Percentiles rank a stretch among this genome's conserved stretches.
Conservation (phyloP, 2,113 vertebrate genomes). For the Vidua macroura region DNA sequence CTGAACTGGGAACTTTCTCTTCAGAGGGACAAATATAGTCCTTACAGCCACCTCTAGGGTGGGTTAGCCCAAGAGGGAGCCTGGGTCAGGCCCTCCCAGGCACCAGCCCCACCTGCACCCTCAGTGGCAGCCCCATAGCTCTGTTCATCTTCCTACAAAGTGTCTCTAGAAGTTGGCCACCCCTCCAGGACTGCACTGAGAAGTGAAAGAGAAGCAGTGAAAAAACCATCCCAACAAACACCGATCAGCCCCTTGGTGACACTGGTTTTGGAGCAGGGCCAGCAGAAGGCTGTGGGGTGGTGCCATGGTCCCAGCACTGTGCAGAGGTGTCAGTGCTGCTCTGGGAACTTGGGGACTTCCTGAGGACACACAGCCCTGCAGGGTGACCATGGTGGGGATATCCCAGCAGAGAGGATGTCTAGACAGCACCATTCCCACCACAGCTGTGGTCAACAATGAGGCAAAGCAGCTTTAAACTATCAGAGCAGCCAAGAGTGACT, state of each 20-base stretch:
- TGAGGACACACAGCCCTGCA: accelerated
- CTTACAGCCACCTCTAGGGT: background rate
- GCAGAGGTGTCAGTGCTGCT: background rate
- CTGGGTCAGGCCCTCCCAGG: background rate
- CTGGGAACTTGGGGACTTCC: background rate
- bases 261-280: background rate
- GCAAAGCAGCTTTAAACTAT: background rate
- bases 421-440: background rate
- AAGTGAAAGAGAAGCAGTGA: background rate
- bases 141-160: background rate
- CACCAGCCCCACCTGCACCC: background rate
- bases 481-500: background rate
- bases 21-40: background rate
- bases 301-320: background rate
- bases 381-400: background rate
- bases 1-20: background rate
- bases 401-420: background rate
- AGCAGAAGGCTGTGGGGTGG: background rate
- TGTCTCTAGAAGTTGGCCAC: background rate
- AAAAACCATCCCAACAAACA: background rate
- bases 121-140: accelerated
- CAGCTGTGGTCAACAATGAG: accelerated
- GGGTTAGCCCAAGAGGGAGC: background rate
- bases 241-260: background rate
- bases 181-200: background rate